phyloP scores from a whole-genome alignment of 92 coral and sea anemone genomes.

The Zoanthus gigantus region DNA sequence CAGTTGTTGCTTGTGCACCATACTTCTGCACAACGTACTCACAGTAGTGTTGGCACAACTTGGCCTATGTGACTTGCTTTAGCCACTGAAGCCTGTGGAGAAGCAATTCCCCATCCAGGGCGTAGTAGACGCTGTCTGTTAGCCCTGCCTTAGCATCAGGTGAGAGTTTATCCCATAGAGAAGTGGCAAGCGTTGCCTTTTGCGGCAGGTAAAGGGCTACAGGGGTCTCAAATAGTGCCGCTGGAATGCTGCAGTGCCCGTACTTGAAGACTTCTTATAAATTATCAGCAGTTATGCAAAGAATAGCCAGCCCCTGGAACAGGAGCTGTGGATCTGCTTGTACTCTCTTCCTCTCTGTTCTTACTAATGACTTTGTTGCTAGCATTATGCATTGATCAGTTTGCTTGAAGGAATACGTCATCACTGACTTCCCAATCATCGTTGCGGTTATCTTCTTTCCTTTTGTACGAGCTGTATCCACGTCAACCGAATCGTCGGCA shows the following conservation, averaged over 20 bases:
- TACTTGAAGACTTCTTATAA: constrained; percentile 28
- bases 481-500: constrained; percentile 53
- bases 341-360: constrained; percentile 26
- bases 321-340: too few species aligned
- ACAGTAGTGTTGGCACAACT: too few species aligned
- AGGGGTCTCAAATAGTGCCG: constrained; percentile 54
- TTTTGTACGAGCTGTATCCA: not conserved
- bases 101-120: too few species aligned
- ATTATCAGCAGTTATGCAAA: not conserved
- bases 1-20: too few species aligned
- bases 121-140: not conserved
- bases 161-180: constrained; percentile 36
- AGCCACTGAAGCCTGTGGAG: too few species aligned
- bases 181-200: constrained; percentile 44
- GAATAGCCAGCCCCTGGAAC: too few species aligned
- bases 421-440: constrained; percentile 37
- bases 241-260: constrained; percentile 46
- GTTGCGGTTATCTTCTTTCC: constrained; percentile 33
- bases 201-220: constrained; percentile 29
- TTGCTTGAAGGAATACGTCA: not conserved
- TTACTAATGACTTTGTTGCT: constrained; percentile 41
- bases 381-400: constrained; percentile 41
- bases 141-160: constrained; percentile 19
- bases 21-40: too few species aligned
- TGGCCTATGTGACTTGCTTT: too few species aligned